Base-by-base conservation (phyloP, 1,140 invertebrate genomes). In the Drosophila pectinifera region DNA sequence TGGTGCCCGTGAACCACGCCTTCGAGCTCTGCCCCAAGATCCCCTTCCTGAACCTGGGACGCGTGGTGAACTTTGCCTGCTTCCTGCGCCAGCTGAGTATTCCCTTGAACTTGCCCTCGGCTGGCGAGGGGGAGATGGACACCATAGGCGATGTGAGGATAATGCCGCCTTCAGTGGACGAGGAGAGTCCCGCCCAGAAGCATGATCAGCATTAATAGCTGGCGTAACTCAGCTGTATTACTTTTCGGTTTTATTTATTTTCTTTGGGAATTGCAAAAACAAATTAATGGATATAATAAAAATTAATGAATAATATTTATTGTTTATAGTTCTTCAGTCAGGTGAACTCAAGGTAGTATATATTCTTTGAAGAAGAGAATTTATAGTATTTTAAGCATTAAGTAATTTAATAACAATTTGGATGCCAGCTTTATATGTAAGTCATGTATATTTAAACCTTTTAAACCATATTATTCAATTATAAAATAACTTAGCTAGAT, bases 1-100 rank as follows among this genome's bases (percentile, higher is more conserved):
- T 92, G 70, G 56, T 81, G 4, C 91, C 91, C 13, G 75, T 92
- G 1, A 92, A 88, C 46, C 75, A 84, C 11, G 84, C 82, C 42
- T 91, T 92, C 24, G 88, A 92, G 56, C 53, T 92, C 8, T 92
- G 91, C 22, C 90, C 91, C 4, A 91, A 92, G 49, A 43, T 92
- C 11, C 91, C 84, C 0, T 90, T 85, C 53, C 49, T 78, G 24
- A 34, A 78, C 20, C 77, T 79, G 46, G 91, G 91, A 4, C 80
- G 86, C 22, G 57, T 91, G n/a, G 64, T 92, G 0, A 81, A 92
- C 48, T 91, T 91, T 28, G 58, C 73, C 16, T 85, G 78, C 14
- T 89, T 92, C 16, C 49, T 92, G 8, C 57, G 82, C 0, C 46
- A 58, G 0, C 63, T 78, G 34, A 78, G 59, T 20, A 73, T 88